Conservation (phyloP, 2,888 invertebrate genomes). For the Ornithoptera priamus region DNA sequence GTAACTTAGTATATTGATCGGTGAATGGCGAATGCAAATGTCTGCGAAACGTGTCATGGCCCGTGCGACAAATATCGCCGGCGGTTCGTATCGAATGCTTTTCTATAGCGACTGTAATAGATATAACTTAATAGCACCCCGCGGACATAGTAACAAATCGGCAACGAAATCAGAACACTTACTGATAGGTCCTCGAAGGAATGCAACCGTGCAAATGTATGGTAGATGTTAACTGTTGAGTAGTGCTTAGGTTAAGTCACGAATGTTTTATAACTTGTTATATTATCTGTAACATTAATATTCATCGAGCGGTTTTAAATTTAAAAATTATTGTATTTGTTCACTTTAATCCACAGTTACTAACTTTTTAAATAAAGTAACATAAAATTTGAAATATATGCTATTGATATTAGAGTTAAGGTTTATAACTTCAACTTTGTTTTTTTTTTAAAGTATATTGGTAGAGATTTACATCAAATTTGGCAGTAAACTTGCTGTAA, state of each 20-base stretch:
- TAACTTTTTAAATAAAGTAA: no score
- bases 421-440: no score
- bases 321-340: no score
- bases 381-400: no score
- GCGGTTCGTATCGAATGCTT: conserved; percentile 13
- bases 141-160: conserved; percentile 8
- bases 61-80: conserved; percentile 24
- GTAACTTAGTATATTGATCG: conserved; percentile 22
- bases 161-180: conserved; percentile 10
- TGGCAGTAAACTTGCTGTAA: no score
- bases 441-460: no score
- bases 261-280: conserved; percentile 3
- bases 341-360: neutral
- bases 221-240: neutral
- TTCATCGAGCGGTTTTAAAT: neutral
- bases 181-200: conserved; percentile 1
- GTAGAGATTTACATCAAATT: no score
- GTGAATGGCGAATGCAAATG: conserved; percentile 53
- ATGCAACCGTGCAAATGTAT: conserved; percentile 15
- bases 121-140: conserved; percentile 23
- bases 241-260: conserved; percentile 1
- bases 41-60: conserved; percentile 55
- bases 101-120: conserved; percentile 13
- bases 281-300: neutral
- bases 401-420: no score